Percentiles rank a stretch among this genome's conserved stretches.
These are phyloP conservation scores for Drosophila chauvacae DNA, from an alignment of 1,140 invertebrate genomes.

Conservation along the genomic window DNA sequence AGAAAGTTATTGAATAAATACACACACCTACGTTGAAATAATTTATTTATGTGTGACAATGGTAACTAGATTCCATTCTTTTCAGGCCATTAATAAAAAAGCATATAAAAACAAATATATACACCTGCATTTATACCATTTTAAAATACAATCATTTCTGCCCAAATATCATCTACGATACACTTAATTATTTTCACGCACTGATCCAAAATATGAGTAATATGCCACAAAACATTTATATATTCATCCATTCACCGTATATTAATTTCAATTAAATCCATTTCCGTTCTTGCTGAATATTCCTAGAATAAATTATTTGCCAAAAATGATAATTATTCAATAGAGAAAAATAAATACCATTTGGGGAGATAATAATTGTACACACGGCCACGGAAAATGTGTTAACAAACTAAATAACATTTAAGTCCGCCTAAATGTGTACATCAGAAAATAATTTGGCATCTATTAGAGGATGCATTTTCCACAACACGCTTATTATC, in stretches of 20 bases:
- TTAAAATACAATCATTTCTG: no score
- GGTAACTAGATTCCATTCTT: background rate
- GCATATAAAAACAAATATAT: background rate
- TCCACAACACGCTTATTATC: constrained; percentile 19
- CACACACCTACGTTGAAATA: background rate
- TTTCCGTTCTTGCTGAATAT: constrained; percentile 6
- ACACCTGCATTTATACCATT: background rate
- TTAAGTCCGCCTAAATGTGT: constrained; percentile 15
- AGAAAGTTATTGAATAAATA: background rate
- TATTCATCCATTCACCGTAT: background rate
- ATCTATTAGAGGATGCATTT: constrained; percentile 28
- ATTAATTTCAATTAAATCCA: constrained; percentile 23
- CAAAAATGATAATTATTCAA: constrained; percentile 26
- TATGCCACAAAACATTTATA: background rate
- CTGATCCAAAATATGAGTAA: background rate
- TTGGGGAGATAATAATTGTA: constrained; percentile 31
- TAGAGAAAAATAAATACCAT: constrained; percentile 17
- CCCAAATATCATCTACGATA: background rate
- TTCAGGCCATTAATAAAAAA: no score
- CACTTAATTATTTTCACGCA: constrained; percentile 4
- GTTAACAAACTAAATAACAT: constrained; percentile 50
- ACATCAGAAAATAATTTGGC: constrained; percentile 36
- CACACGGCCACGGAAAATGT: constrained; percentile 22
- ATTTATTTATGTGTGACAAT: background rate
- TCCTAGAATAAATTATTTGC: constrained; percentile 19